A percentile compares a stretch with the other conserved stretches of the same genome.
phyloP scores from a whole-genome alignment of 1,140 invertebrate genomes.

The Mamestra configurata region DNA sequence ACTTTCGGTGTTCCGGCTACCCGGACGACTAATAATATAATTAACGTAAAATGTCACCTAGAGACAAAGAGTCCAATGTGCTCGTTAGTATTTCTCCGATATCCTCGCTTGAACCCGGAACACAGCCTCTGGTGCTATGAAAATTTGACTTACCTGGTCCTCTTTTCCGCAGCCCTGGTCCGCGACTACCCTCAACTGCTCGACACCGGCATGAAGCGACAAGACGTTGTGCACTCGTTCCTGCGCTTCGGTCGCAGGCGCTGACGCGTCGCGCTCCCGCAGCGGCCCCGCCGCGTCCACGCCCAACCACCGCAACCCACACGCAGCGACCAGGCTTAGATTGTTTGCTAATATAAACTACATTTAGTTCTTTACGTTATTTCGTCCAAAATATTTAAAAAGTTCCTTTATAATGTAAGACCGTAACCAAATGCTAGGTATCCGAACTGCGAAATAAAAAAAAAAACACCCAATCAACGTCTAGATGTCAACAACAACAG shows the following conservation, averaged over 20 bases:
- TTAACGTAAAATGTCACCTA: too few relatives aligned
- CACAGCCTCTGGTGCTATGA: too few relatives aligned
- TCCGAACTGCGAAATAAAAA: constrained; percentile 59
- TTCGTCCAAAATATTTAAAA: constrained; percentile 82
- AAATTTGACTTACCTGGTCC: neutral
- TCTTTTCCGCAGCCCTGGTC: constrained; percentile 73
- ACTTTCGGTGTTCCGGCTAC: too few relatives aligned
- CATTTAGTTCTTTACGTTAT: constrained; percentile 61
- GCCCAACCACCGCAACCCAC: constrained; percentile 46
- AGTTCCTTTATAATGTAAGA: constrained; percentile 69
- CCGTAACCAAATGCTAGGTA: constrained; percentile 54
- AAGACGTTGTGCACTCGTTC: constrained; percentile 94
- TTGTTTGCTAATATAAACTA: constrained; percentile 54
- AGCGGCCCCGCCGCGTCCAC: constrained; percentile 49
- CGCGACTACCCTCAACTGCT: constrained; percentile 86
- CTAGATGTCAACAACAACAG: constrained; percentile 53
- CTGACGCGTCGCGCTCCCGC: constrained; percentile 68
- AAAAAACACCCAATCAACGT: constrained; percentile 40
- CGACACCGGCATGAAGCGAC: constrained; percentile 92
- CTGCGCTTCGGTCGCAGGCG: constrained; percentile 92
- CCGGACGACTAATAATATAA: too few relatives aligned
- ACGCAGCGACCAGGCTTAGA: constrained; percentile 60
- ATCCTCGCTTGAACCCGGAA: too few relatives aligned
- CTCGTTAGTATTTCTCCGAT: too few relatives aligned
- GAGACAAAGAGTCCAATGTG: too few relatives aligned